Base-by-base conservation (phyloP, 2,888 invertebrate genomes). In the Drymonia ruficornis region DNA sequence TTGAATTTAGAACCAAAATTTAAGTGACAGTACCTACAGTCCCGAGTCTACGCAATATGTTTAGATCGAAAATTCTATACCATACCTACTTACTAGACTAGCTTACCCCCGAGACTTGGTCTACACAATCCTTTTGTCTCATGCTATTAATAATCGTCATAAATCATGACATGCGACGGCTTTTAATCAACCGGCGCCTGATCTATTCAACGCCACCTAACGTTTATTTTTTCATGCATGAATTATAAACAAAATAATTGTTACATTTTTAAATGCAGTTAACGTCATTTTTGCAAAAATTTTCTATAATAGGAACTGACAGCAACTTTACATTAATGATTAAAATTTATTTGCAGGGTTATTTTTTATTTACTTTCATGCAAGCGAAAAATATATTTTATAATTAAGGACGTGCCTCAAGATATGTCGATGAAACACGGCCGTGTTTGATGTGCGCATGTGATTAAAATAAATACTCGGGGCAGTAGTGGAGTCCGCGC, bases 401-500 rank as follows among this genome's bases (percentile, higher is more conserved):
- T 82, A 81, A 79, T 83, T 78, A 81, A 80, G 75, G 72, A 75
- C 71, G 75, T 69, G 56, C 66, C 63, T 56, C 65, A 65, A 74
- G 74, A 79, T 69, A 79, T 82, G 76, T 87, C 85, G 87, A 86
- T 84, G 79, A 81, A 82, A 79, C 74, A 76, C 77, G 72, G 53
- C 53, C 60, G 52, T 59, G 52, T 66, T 85, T 85, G 86, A 85
- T 83, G 80, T 81, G 82, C 75, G 78, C 72, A 74, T 75, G 79
- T 83, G 86, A 89, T 90, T 89, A 91, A 90, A 90, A 91, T 91
- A 90, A 91, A 91, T 89, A 89, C 84, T 85, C 74, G 61, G 71
- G 73, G 76, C 85, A 81, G 86, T 84, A 84, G 86, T 81, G 77
- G 75, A 67, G 70, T 69, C 71, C 69, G 77, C 71, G 80, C 78